These are phyloP conservation scores for Limanda limanda DNA, from an alignment of 2,113 vertebrate genomes.

Conservation along the genomic window DNA sequence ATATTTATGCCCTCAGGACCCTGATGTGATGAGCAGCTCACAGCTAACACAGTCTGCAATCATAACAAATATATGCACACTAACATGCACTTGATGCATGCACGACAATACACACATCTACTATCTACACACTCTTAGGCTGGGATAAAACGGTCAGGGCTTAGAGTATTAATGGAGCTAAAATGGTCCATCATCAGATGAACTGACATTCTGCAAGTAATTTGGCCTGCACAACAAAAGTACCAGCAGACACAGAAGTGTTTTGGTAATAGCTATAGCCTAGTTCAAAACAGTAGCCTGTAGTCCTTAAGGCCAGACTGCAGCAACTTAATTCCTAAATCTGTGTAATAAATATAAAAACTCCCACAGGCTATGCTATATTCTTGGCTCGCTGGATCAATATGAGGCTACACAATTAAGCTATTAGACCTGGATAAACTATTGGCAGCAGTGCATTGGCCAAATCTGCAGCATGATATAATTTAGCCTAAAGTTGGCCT, in stretches of 20 bases:
- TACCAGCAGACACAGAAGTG: constrained; percentile 40
- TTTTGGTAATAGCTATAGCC: constrained; percentile 47
- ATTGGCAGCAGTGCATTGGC: constrained; percentile 47
- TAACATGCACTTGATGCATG: constrained; percentile 9
- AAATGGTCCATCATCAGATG: constrained; percentile 67
- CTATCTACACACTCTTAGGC: constrained; percentile 39
- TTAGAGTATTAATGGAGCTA: constrained; percentile 64
- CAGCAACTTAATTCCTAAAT: constrained; percentile 68
- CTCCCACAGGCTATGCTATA: constrained; percentile 53
- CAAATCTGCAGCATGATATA: constrained; percentile 46
- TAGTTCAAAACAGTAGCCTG: constrained; percentile 40
- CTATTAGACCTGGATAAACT: constrained; percentile 49
- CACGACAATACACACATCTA: constrained; percentile 23
- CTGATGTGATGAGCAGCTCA: constrained; percentile 45
- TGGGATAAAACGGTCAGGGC: constrained; percentile 60
- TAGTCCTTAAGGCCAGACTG: constrained; percentile 34
- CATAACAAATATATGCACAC: constrained; percentile 49
- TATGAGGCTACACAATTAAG: constrained; percentile 57
- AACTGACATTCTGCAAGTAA: constrained; percentile 44
- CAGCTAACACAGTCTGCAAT: constrained; percentile 32
- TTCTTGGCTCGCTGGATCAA: constrained; percentile 52
- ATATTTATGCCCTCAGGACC: constrained; percentile 34
- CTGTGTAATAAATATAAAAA: constrained; percentile 67
- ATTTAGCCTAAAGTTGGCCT: constrained; percentile 33
- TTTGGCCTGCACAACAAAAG: constrained; percentile 31